Evolutionary conservation across 2,797 vertebrate genomes (phyloP).

Genomic region (Ateles fusciceps): DNA sequence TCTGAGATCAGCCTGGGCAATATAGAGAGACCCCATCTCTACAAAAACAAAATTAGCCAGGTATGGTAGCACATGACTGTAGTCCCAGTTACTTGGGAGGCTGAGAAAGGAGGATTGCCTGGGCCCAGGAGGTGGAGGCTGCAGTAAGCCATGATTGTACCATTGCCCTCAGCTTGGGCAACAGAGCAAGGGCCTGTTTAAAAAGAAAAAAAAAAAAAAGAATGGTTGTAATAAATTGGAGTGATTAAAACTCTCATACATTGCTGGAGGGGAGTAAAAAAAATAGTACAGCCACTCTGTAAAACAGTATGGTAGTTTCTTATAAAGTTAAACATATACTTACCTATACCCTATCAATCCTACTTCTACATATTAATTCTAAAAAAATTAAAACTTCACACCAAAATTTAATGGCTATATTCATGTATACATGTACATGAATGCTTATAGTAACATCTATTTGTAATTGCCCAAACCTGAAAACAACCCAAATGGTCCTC

Average conservation of each 20-base stretch:
- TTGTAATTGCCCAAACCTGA: background rate
- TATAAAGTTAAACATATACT: background rate
- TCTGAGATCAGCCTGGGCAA: background rate
- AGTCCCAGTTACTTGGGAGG: too few relatives aligned
- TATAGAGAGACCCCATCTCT: background rate
- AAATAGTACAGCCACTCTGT: background rate
- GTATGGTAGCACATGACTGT: background rate
- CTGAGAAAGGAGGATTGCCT: too few relatives aligned
- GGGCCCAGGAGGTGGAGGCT: too few relatives aligned
- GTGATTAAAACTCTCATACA: background rate
- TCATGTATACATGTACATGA: background rate
- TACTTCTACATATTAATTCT: background rate
- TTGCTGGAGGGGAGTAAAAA: background rate
- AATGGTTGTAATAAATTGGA: background rate
- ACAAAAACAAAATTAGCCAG: background rate
- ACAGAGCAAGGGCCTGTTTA: too few relatives aligned
- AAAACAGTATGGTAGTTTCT: background rate
- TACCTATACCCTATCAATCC: background rate
- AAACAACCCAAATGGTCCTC: background rate
- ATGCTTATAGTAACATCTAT: background rate
- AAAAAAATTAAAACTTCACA: constrained; percentile 4
- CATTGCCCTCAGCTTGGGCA: too few relatives aligned
- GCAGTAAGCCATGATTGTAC: too few relatives aligned
- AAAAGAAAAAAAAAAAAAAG: too few relatives aligned
- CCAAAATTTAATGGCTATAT: background rate